Base-by-base conservation (phyloP, 1,140 invertebrate species). In the Aphidius ervi region DNA sequence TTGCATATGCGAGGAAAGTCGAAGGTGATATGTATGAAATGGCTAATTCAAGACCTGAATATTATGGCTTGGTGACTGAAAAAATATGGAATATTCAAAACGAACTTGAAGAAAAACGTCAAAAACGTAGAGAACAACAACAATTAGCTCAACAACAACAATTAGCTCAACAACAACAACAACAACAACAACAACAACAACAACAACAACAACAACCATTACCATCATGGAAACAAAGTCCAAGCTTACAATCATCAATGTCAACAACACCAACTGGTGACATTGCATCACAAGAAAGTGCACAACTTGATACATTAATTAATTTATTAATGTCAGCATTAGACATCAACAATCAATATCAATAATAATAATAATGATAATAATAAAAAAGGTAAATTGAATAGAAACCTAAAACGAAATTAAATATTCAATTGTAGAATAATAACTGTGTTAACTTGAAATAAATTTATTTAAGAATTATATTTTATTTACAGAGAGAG, bases 21-120 rank as follows among this genome's bases (percentile, higher is more conserved):
- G 98, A 99, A 81, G 95, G 94, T 59, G 97, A 99, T 72, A 99
- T 99, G 97, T 99, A 98, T 76, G 95, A 98, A 79, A 92, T 93
- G 86, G 97, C 98, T 0, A 95, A 96, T 72, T 95, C 93, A 20
- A 84, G 92, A 72, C 97, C 97, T 10, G 95, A 99, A 72, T 99
- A 99, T 81, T 99, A 99, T 78, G 97, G 99, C 75, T 77, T 99
- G 52, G 78, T 99, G 20, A 98, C 98, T 0, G 97, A 99, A 72
- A 99, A 99, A 77, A 99, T 99, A 65, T 99, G 99, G 74, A 99
- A 99, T 80, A 99, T 99, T 64, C 97, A 99, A 75, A 99, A 99
- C 74, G 97, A 99, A 76, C 78, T 99, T 23, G 89, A 93, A 70
- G 91, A 93, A 69, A 93, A 93, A 71, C 81, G 90, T 54, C 89